Base-by-base conservation (phyloP, 1,140 invertebrate species). In the Drosophila ananassae region DNA sequence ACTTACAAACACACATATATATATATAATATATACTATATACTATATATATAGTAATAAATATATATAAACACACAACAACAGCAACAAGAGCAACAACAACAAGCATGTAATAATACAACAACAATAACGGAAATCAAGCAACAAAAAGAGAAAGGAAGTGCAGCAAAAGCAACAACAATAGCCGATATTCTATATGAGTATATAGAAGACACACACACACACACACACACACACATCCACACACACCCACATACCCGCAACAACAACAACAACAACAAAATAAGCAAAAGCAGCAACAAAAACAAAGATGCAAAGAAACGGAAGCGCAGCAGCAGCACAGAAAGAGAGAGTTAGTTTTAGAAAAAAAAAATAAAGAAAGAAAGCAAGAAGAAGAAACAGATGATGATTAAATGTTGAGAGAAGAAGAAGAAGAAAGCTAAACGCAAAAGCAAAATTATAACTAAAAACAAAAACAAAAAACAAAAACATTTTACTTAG, bases 1-100 rank as follows among this genome's bases (percentile, higher is more conserved):
- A 66, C 54, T 64, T 28, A 66, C 72, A 77, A 62, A 62, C 52
- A 75, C 68, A 39, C 47, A 68, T 46, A 75, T 48, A 37, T 61
- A 68, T 48, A 32, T 59, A 55, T 60, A 56, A 67, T 56, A 71
- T 66, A 52, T 66, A 71, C 57, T 17, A 17, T 17, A 17, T 17
- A 17, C 17, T 17, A 73, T 72, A 77, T 67, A 47, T 66, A 67
- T 66, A 41, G 48, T 34, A 67, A 51, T 69, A 69, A 62, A 54
- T 74, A 73, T 69, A 74, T 58, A 57, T 39, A 71, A 25, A 47
- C 7, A 28, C 7, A 71, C 41, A 77, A 69, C 41, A 58, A 51
- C 32, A 41, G 46, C 39, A 32, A 58, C n/a, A 47, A 69, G 41
- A 77, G 62, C 47, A 58, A 51, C 32, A 41, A 39, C 61, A 55